Percentiles rank a stretch among this genome's conserved stretches.
These are phyloP conservation scores for Belonocnema kinseyi DNA, from an alignment of 1,140 invertebrate genomes.

Conservation along the genomic window DNA sequence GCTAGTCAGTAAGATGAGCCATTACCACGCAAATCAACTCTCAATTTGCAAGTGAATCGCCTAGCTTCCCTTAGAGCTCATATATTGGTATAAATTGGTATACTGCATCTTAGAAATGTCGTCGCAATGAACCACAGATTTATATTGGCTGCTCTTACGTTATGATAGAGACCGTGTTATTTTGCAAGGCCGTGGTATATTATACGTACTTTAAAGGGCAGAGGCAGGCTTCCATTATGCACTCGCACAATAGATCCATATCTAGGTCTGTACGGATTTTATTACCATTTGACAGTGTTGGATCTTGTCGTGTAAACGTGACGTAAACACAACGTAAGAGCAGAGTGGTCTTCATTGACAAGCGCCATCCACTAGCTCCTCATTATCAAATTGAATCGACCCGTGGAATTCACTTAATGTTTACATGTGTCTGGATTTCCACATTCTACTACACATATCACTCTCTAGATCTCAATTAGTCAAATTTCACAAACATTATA, in stretches of 20 bases:
- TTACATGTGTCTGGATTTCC: too few species aligned
- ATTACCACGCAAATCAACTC: conserved; percentile 49
- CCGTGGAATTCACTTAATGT: too few species aligned
- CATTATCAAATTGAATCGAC: background rate
- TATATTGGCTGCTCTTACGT: conserved; percentile 41
- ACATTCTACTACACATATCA: too few species aligned
- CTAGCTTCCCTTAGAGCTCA: conserved; percentile 35
- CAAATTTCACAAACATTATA: too few species aligned
- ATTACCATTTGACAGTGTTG: conserved; percentile 63
- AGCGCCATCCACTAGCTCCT: background rate
- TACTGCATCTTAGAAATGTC: conserved; percentile 34
- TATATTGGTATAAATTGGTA: conserved; percentile 23
- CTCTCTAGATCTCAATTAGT: too few species aligned
- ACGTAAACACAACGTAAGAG: conserved; percentile 57
- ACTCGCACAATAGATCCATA: conserved; percentile 61
- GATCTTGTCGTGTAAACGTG: conserved; percentile 61
- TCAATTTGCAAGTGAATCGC: conserved; percentile 46
- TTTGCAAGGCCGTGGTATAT: conserved; percentile 60
- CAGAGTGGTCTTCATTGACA: background rate
- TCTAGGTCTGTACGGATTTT: conserved; percentile 64
- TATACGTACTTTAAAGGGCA: conserved; percentile 56
- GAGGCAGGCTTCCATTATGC: conserved; percentile 58
- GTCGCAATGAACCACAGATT: conserved; percentile 11
- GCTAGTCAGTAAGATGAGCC: conserved; percentile 24
- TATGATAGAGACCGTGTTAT: conserved; percentile 54